These are phyloP conservation scores for Leptinotarsa defecta DNA, from an alignment of 1,140 invertebrate species.

Conservation along the genomic window DNA sequence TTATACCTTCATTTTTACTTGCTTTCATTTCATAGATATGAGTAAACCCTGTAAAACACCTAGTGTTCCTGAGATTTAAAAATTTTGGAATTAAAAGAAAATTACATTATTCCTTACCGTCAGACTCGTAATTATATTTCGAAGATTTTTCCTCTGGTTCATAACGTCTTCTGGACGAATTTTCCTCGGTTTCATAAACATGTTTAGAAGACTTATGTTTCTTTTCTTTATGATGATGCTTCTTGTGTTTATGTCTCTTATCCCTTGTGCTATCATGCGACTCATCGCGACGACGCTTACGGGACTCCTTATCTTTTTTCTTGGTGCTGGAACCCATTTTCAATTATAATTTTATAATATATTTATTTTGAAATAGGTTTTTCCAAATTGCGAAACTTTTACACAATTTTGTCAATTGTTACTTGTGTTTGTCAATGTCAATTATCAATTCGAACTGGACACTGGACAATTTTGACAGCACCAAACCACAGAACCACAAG, in stretches of 20 bases:
- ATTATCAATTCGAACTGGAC: no score
- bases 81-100: neutral
- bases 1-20: neutral
- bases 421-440: no score
- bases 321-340: slow-evolving; percentile 64
- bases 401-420: no score
- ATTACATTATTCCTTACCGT: neutral
- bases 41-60: no score
- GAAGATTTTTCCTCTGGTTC: slow-evolving; percentile 7
- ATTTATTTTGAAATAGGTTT: no score
- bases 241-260: slow-evolving; percentile 65
- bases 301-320: slow-evolving; percentile 60
- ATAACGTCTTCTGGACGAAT: neutral
- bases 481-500: no score
- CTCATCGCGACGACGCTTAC: slow-evolving; percentile 60
- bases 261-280: slow-evolving; percentile 59
- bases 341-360: neutral
- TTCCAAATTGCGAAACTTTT: no score
- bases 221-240: slow-evolving; percentile 64
- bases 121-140: neutral
- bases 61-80: no score
- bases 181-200: slow-evolving; percentile 57
- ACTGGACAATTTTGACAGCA: no score
- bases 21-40: slow-evolving; percentile 14
- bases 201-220: slow-evolving; percentile 56